Evolutionary conservation across 2,113 vertebrate genomes (phyloP), one percentile per base, ranked within the genome.

Genomic region (Pterocles burchelli): DNA sequence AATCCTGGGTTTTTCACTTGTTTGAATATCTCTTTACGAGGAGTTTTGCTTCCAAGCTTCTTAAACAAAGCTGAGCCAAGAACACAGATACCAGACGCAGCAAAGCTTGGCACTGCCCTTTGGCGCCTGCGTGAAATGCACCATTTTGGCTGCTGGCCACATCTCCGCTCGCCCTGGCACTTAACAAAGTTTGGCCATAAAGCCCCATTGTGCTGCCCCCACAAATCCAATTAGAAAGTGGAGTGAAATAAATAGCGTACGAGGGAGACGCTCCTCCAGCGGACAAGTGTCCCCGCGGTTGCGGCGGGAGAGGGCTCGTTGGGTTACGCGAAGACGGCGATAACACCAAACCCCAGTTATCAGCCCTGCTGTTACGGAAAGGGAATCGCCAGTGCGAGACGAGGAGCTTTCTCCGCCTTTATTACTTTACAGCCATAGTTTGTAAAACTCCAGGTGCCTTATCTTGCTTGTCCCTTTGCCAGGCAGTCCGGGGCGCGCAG

Each of bases 201-300:
- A 99, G 97, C 96, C 96, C 97, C 98, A 98, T 99, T 99, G 98
- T 99, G 97, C 93, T 95, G 52, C 86, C 92, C 98, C 97, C 96
- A 94, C 97, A 98, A 98, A 98, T 97, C 98, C 98, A 98, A 97
- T 99, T 97, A 98, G 98, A 98, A 97, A 98, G 94, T 86, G 96
- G 97, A 98, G 96, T 98, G 97, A 98, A 98, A 98, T 96, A 74
- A 95, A 96, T 55, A 68, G 95, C 34, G 33, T 83, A 80, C 66
- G 87, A 84, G 88, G 94, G 92, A 96, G 97, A 93, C 33, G 80
- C 89, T 93, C 33, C 95, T 86, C 59, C 87, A 2, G 78, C 9
- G 87, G 92, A 85, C 45, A 11, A 85, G 86, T 8, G 84, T 68
- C 71, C 61, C 1, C 8, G 48, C 16, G 7, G 9, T 58, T 61